Evolutionary conservation across 2,888 invertebrate genomes (phyloP), one percentile per base, ranked within the genome.

Genomic region (Vanessa cardui): DNA sequence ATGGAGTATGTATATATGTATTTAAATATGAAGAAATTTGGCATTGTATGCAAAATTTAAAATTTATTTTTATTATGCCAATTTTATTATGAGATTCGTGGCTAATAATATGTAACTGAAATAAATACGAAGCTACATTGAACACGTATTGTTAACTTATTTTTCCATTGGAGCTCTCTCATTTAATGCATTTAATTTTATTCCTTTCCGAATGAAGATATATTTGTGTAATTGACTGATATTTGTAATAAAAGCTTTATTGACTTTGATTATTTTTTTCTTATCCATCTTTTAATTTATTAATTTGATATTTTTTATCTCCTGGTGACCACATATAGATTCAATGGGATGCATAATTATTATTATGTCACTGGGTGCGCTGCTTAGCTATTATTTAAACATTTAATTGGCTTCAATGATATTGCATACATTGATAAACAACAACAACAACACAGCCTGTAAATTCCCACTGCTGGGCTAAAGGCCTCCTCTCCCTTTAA

Each of bases 161-260:
- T n/a, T 54, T 54, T n/a, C 54, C 54, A 2, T 31, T 54, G n/a
- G n/a, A 31, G 54, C n/a, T 54, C 47, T 47, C 54, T 54, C 31
- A 7, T 12, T n/a, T 31, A 54, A 54, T 31, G 54, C 31, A 54
- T 54, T 54, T 54, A 15, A 54, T 31, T 54, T 54, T 8, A 4
- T 15, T 54, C 16, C 2, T 54, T 15, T 54, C 15, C 31, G 31
- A 8, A 3, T 54, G 31, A n/a, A 26, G 12, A 31, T 6, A 54
- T 26, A 8, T 12, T 26, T 26, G 21, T 7, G 33, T 9, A 39
- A n/a, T 49, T 26, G n/a, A 31, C 26, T 54, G 26, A 50, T 33
- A 16, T 39, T 6, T 44, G 18, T 16, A 39, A 26, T 61, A 61
- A 46, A 61, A 20, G 39, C 3, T 46, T 47, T 60, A 60, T 26